These are phyloP conservation scores for Papilio polyxenes DNA, from an alignment of 1,140 invertebrate species.

Conservation along the genomic window DNA sequence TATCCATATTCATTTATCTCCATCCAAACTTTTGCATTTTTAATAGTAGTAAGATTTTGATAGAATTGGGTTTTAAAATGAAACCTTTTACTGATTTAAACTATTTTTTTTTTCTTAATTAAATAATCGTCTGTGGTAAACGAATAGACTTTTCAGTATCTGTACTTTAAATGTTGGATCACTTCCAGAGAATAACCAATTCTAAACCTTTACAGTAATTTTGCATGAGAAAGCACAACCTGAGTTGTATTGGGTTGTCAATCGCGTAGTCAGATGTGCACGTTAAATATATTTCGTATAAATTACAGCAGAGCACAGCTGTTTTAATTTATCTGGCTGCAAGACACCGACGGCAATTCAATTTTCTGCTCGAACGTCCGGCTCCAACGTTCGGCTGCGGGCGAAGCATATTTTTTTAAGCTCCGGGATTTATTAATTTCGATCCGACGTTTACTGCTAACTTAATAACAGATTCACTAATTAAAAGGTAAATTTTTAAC, in stretches of 20 bases:
- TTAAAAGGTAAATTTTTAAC: background rate
- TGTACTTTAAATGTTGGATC: background rate
- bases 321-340: slow-evolving; percentile 63
- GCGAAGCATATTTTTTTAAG: slow-evolving; percentile 16
- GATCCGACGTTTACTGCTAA: slow-evolving; percentile 13
- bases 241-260: background rate
- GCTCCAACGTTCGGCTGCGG: slow-evolving; percentile 1
- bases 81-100: background rate
- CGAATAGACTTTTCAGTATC: background rate
- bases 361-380: slow-evolving; percentile 63
- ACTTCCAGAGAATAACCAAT: background rate
- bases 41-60: too few relatives aligned
- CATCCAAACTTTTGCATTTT: too few relatives aligned
- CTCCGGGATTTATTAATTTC: slow-evolving; percentile 10
- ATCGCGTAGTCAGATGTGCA: slow-evolving; percentile 29
- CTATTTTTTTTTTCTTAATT: background rate
- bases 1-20: too few relatives aligned
- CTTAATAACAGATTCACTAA: background rate
- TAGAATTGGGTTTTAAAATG: background rate
- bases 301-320: slow-evolving; percentile 49
- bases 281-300: slow-evolving; percentile 40
- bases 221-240: background rate
- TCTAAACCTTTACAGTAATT: background rate
- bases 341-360: slow-evolving; percentile 59
- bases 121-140: background rate